Conservation (phyloP, 2,797 vertebrate genomes). For the Thalassophryne amazonica region DNA sequence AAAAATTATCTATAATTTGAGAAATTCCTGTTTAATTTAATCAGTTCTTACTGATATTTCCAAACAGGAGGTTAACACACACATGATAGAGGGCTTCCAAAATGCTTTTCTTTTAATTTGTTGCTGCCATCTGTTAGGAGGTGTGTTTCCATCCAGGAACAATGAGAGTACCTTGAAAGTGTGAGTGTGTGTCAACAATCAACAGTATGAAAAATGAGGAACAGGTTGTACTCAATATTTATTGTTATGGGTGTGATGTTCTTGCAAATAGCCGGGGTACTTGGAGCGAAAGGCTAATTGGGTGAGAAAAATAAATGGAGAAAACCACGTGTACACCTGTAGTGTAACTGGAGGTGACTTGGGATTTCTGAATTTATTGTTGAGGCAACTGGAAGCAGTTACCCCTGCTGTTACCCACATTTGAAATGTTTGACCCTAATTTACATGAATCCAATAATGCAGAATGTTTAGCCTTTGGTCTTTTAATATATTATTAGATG, state of each 20-base stretch:
- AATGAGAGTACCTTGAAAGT: conserved; percentile 22
- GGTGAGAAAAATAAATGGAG: conserved; percentile 32
- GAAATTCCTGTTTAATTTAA: conserved; percentile 52
- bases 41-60: conserved; percentile 34
- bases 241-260: conserved; percentile 15
- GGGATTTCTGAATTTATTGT: conserved; percentile 17
- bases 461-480: background rate
- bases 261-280: conserved; percentile 27
- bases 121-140: conserved; percentile 20
- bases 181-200: conserved; percentile 13
- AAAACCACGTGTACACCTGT: conserved; percentile 21
- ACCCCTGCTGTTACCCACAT: conserved; percentile 11
- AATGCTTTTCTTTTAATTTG: conserved; percentile 18
- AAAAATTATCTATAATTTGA: conserved; percentile 40
- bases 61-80: conserved; percentile 24
- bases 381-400: conserved; percentile 11
- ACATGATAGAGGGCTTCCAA: conserved; percentile 6
- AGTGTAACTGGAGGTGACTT: conserved; percentile 23
- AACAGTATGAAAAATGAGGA: conserved; percentile 23
- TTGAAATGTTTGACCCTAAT: conserved; percentile 15
- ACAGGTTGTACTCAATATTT: conserved; percentile 24
- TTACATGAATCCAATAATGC: conserved; percentile 13
- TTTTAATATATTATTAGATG: conserved; percentile 5
- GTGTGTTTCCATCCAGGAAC: conserved; percentile 5
- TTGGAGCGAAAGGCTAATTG: conserved; percentile 28